Evolutionary conservation across 2,797 vertebrate genomes (phyloP).

Genomic region (Pogonophryne albipinna): DNA sequence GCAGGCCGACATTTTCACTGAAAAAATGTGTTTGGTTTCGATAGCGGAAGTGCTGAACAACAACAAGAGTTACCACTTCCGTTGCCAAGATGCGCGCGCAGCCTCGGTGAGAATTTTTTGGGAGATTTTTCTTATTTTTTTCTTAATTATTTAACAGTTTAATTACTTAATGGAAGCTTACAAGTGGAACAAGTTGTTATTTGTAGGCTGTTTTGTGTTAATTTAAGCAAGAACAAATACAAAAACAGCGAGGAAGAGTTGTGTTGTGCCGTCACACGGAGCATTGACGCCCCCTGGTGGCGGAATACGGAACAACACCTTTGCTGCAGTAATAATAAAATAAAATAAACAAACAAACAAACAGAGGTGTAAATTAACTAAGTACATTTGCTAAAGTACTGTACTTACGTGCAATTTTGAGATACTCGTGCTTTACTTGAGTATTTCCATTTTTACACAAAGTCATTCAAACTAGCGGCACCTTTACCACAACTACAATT

Average conservation of each 20-base stretch:
- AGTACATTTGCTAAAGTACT: too few relatives aligned
- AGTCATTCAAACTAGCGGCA: too few relatives aligned
- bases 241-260: not conserved
- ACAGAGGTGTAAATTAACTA: too few relatives aligned
- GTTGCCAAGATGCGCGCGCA: slow-evolving; percentile 50
- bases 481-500: too few relatives aligned
- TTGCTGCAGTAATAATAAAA: too few relatives aligned
- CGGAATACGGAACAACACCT: too few relatives aligned
- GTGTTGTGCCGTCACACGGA: not conserved
- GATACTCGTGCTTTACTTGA: too few relatives aligned
- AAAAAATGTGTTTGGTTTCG: accelerated
- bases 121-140: too few relatives aligned
- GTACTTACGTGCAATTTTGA: too few relatives aligned
- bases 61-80: slow-evolving; percentile 53
- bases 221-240: not conserved
- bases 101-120: not conserved
- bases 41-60: slow-evolving; percentile 23
- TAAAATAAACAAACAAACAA: too few relatives aligned
- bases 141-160: accelerated
- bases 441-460: too few relatives aligned
- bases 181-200: accelerated
- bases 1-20: slow-evolving; percentile 47
- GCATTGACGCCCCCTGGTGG: slow-evolving; percentile 45
- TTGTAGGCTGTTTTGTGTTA: accelerated
- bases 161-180: accelerated